phyloP scores from a whole-genome alignment of 2,113 vertebrate genomes.

The Sitta europaea region DNA sequence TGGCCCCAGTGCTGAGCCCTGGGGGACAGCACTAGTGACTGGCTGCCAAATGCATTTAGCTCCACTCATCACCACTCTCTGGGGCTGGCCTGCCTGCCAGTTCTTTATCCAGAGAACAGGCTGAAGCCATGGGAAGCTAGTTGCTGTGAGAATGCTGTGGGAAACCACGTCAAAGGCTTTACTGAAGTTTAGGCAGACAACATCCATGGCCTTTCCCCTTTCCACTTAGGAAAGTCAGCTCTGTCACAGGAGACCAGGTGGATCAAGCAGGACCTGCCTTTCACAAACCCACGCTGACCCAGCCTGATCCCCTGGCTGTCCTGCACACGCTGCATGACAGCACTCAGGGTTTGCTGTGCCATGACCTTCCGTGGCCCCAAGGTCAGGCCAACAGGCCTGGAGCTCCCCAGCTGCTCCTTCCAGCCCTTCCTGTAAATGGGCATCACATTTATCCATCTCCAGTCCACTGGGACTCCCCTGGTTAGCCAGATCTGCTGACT shows the following conservation, averaged over 20 bases:
- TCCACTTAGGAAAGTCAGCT: neutral
- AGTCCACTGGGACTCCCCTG: neutral
- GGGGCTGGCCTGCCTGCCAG: accelerated
- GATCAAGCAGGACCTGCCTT: neutral
- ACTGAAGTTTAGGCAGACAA: neutral
- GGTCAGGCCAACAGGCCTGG: neutral
- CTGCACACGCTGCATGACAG: neutral
- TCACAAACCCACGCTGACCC: neutral
- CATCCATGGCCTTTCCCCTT: neutral
- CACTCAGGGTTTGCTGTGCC: neutral
- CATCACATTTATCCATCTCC: neutral
- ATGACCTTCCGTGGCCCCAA: neutral
- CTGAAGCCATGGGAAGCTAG: neutral
- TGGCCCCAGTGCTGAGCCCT: neutral
- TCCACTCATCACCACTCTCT: neutral
- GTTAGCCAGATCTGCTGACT: neutral
- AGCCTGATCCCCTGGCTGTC: neutral
- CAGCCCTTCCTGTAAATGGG: no score
- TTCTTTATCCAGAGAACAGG: neutral
- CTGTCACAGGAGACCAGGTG: neutral
- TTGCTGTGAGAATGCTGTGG: neutral
- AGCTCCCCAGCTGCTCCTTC: neutral
- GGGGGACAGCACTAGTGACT: neutral
- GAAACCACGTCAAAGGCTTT: neutral
- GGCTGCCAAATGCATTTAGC: neutral